phyloP scores from a whole-genome alignment of 1,140 invertebrate species.

The Drosophila malerkotliana region DNA sequence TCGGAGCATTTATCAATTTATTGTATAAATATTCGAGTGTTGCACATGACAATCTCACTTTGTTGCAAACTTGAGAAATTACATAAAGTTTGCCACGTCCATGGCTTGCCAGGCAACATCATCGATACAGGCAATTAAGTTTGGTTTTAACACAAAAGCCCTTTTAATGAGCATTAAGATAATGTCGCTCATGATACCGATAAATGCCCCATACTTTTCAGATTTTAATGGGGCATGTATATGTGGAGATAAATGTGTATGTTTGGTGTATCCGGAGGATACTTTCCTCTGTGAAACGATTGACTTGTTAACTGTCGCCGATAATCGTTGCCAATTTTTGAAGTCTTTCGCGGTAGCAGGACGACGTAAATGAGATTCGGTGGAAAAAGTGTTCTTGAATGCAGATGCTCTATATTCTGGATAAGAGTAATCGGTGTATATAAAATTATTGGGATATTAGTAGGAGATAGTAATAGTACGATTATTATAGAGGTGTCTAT shows the following conservation, averaged over 20 bases:
- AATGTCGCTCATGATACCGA: conserved; percentile 22
- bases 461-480: no score
- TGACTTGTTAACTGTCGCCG: conserved; percentile 71
- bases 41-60: conserved; percentile 55
- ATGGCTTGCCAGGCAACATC: conserved; percentile 5
- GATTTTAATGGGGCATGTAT: conserved; percentile 22
- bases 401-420: no score
- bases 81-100: conserved; percentile 54
- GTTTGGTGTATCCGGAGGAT: conserved; percentile 11
- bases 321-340: conserved; percentile 62
- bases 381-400: not conserved
- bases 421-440: no score
- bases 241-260: not conserved
- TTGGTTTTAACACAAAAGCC: conserved; percentile 41
- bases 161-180: conserved; percentile 70
- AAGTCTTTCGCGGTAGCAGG: conserved; percentile 5
- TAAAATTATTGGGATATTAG: no score
- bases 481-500: no score
- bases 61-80: conserved; percentile 69
- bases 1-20: conserved; percentile 43
- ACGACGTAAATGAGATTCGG: not conserved
- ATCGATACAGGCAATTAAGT: conserved; percentile 62
- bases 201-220: not conserved
- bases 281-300: conserved; percentile 27
- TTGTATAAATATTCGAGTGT: conserved; percentile 69